Conservation (phyloP, 2,113 vertebrate species). For the Equus quagga region DNA sequence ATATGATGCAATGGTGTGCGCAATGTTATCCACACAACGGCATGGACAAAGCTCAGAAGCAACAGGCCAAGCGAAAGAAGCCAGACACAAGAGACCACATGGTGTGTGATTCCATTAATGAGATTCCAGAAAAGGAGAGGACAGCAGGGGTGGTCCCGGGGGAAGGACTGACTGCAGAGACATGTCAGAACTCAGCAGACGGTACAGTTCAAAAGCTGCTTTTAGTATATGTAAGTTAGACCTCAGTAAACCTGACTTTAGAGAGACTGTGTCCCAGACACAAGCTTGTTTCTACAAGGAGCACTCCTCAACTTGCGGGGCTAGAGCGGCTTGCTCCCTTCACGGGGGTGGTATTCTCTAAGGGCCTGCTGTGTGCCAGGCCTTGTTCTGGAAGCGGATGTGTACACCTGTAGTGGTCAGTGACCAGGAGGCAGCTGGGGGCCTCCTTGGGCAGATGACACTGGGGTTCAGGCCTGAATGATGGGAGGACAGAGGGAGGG, state of each 20-base stretch:
- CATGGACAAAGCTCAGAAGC: background rate
- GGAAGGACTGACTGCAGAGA: background rate
- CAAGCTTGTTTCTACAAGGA: background rate
- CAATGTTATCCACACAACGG: rapidly evolving
- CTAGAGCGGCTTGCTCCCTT: background rate
- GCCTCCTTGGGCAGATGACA: background rate
- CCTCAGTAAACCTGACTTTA: background rate
- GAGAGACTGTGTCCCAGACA: background rate
- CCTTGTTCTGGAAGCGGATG: background rate
- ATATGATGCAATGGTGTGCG: no score
- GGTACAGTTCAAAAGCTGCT: no score
- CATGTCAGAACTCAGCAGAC: background rate
- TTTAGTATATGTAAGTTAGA: background rate
- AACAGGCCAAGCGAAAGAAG: background rate
- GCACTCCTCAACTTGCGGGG: background rate
- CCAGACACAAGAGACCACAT: background rate
- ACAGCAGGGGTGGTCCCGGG: background rate
- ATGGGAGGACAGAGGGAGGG: background rate
- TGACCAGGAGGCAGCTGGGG: background rate
- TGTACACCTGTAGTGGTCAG: no score
- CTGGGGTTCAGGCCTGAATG: background rate
- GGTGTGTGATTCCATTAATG: background rate
- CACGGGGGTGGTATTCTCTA: no score
- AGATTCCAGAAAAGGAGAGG: background rate
- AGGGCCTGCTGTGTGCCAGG: background rate